Evolutionary conservation across 2,113 vertebrate species (phyloP).

Genomic region (Lycaon pictus): DNA sequence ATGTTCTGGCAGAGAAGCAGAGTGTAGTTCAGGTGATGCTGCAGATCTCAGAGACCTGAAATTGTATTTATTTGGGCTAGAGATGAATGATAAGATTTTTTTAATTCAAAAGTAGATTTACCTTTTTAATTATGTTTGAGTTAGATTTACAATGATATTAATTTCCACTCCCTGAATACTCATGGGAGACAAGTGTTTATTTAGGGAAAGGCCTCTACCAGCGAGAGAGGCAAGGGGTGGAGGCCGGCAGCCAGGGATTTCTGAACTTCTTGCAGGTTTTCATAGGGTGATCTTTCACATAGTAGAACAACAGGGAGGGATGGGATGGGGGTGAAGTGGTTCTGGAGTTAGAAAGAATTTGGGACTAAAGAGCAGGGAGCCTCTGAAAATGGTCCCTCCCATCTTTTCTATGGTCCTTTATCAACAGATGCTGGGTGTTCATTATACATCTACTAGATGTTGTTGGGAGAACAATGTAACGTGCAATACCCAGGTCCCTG

Average conservation of each 20-base stretch:
- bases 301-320: background rate
- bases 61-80: constrained; percentile 54
- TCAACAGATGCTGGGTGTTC: background rate
- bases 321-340: background rate
- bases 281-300: background rate
- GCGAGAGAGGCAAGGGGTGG: background rate
- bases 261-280: background rate
- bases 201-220: background rate
- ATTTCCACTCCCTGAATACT: constrained; percentile 56
- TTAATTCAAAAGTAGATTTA: constrained; percentile 67
- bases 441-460: fast-evolving
- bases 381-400: background rate
- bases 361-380: no score
- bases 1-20: fast-evolving
- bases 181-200: background rate
- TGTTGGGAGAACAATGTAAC: background rate
- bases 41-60: background rate
- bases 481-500: background rate
- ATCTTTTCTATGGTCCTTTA: background rate
- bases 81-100: background rate
- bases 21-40: fast-evolving
- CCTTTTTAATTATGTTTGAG: constrained; percentile 78
- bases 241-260: background rate
- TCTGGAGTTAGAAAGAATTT: background rate
- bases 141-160: constrained; percentile 55